These are phyloP conservation scores for Thaumetopoea pityocampa DNA, from an alignment of 1,140 invertebrate species.

Conservation along the genomic window DNA sequence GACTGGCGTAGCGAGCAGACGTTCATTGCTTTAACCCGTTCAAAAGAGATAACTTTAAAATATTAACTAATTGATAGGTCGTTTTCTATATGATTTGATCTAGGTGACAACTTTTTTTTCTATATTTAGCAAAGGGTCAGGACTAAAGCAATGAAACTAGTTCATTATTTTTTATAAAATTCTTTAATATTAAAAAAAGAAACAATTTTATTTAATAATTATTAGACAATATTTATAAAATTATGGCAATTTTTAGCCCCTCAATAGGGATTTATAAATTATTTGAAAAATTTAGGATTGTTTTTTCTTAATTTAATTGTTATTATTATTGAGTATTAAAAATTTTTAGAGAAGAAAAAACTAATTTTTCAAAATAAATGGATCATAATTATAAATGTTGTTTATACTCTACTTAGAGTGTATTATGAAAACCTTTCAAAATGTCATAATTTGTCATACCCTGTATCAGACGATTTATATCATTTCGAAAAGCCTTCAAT, in stretches of 20 bases:
- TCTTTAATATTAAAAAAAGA: conserved; percentile 26
- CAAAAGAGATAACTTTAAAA: conserved; percentile 22
- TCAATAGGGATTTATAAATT: conserved; percentile 12
- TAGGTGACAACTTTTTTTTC: no score
- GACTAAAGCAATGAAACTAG: conserved; percentile 71
- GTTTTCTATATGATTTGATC: no score
- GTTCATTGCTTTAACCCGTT: conserved; percentile 71
- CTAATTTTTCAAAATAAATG: no score
- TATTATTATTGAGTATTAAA: conserved; percentile 3
- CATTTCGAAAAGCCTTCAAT: conserved; percentile 14
- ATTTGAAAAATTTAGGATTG: conserved; percentile 13
- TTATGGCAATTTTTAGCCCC: conserved; percentile 10
- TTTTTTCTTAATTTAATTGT: no score
- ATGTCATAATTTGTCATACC: no score
- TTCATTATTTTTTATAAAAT: conserved; percentile 30
- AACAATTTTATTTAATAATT: conserved; percentile 15
- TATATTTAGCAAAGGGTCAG: no score
- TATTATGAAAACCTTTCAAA: conserved; percentile 14
- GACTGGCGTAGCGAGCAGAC: conserved; percentile 27
- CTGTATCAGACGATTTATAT: no score
- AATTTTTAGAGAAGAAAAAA: no score
- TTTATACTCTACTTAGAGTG: no score
- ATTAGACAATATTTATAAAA: conserved; percentile 7
- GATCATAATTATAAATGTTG: no score
- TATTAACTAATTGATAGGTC: conserved; percentile 8